Base-by-base conservation (phyloP, 2,797 vertebrate species). In the Peromyscus eremicus region DNA sequence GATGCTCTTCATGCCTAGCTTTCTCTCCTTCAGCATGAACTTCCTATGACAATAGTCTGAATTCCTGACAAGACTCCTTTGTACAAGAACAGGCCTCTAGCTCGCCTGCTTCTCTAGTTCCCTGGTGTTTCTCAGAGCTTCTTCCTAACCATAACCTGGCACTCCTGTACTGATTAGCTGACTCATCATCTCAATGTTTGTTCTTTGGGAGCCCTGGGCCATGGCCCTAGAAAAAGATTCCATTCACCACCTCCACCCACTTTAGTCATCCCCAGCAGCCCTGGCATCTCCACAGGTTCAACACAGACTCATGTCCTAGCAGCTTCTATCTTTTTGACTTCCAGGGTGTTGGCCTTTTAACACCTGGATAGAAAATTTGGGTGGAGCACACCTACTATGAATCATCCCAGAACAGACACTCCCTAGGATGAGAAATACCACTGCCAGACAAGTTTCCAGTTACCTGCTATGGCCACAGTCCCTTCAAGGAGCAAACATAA, bases 291-390 rank as follows among this genome's bases (percentile, higher is more conserved):
- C 46, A 91, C 23, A 84, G 37, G 32, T 73, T 71, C 71, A 76
- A 68, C 49, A 60, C 64, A 92, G 16, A 95, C 66, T 71, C 94
- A 81, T 23, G 57, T 17, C 27, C 75, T 95, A 85, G 64, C 94
- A 95, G 23, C 86, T 80, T 71, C 90, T 93, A 68, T 34, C 66
- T 5, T 49, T 81, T 9, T 96, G 91, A 77, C 37, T 96, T 94
- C 52, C 76, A 95, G n/a, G 94, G 96, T 77, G 96, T 97, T 97
- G 92, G 95, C 37, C 29, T 94, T 92, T 87, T 97, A 97, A 92
- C 68, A 97, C 96, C 96, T 98, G 94, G 52, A 76, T 85, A 80
- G 96, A 95, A 97, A 96, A 91, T 95, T 90, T 81, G 91, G 96
- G 95, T 96, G 95, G 82, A 91, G 32, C 27, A 4, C 43, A 73